These are phyloP conservation scores for Macrochelys suwanniensis DNA, from an alignment of 2,797 vertebrate genomes.

Conservation along the genomic window DNA sequence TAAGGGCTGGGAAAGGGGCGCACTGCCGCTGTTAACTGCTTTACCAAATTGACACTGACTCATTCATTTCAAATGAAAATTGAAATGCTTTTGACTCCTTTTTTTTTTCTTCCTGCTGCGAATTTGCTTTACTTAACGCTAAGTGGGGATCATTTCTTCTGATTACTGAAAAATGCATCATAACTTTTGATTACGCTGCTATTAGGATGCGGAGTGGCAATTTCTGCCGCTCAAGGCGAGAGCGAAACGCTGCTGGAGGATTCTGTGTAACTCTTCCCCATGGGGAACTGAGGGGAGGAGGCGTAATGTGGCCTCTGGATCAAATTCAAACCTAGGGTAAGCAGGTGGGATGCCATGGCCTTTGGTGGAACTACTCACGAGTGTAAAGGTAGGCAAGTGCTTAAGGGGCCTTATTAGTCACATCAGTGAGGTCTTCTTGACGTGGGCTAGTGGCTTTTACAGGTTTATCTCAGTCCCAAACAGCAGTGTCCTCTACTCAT, in stretches of 20 bases:
- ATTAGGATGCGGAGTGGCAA: slow-evolving; percentile 79
- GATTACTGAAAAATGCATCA: slow-evolving; percentile 86
- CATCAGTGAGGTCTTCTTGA: not conserved
- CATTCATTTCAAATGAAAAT: slow-evolving; percentile 82
- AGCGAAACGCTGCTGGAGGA: slow-evolving; percentile 50
- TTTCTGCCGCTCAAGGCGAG: slow-evolving; percentile 64
- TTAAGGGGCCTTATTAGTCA: not conserved
- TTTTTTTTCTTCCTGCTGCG: slow-evolving; percentile 60
- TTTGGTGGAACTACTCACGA: not conserved
- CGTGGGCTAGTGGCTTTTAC: not conserved
- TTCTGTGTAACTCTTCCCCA: slow-evolving; percentile 71
- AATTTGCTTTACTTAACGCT: slow-evolving; percentile 83
- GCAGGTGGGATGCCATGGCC: rapidly evolving
- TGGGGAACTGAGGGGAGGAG: not conserved
- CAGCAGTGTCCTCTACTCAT: not conserved
- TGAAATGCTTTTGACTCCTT: slow-evolving; percentile 79
- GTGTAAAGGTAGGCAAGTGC: not conserved
- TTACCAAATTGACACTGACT: slow-evolving; percentile 82
- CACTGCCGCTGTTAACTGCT: slow-evolving; percentile 77
- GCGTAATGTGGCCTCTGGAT: not conserved
- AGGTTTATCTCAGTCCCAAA: not conserved
- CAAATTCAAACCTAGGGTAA: not conserved
- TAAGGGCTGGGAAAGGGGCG: slow-evolving; percentile 70
- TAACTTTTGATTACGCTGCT: slow-evolving; percentile 82
- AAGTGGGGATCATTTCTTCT: slow-evolving; percentile 84